phyloP scores from a whole-genome alignment of 2,113 vertebrate genomes.

The Plectropomus leopardus region DNA sequence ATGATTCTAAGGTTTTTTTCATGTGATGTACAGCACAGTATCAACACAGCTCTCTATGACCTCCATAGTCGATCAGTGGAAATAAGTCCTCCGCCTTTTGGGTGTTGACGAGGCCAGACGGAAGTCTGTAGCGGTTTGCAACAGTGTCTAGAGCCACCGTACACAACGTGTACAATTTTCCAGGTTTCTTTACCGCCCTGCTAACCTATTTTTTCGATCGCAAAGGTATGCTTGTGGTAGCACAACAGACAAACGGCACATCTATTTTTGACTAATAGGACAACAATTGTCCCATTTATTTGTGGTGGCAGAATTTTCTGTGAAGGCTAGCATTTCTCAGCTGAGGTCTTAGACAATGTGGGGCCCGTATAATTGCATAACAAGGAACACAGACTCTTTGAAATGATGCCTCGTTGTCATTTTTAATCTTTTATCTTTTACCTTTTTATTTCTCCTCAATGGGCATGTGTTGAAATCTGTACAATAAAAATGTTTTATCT shows the following conservation, averaged over 20 bases:
- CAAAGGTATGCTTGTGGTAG: constrained; percentile 78
- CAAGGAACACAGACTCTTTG: background rate
- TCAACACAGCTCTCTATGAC: constrained; percentile 36
- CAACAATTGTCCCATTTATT: constrained; percentile 81
- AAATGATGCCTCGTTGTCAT: background rate
- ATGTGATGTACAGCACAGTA: constrained; percentile 1
- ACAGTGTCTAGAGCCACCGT: constrained; percentile 32
- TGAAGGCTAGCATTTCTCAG: constrained; percentile 67
- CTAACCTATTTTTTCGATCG: constrained; percentile 81
- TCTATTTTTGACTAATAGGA: constrained; percentile 82
- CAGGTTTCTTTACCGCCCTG: constrained; percentile 76
- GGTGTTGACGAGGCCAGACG: constrained; percentile 42
- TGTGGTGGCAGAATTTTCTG: constrained; percentile 68
- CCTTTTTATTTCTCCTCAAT: background rate
- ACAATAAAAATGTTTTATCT: background rate
- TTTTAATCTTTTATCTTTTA: constrained; percentile 4
- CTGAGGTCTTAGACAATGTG: constrained; percentile 17
- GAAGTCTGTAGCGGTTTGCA: constrained; percentile 76
- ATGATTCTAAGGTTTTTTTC: background rate
- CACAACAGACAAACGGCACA: constrained; percentile 75
- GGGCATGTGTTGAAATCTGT: background rate
- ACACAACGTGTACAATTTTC: constrained; percentile 71
- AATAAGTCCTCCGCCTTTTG: constrained; percentile 21
- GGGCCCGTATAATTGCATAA: constrained; percentile 34
- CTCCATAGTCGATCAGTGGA: constrained; percentile 52